Evolutionary conservation across 2,888 invertebrate species (phyloP).

Genomic region (Microctonus aethiopoides): DNA sequence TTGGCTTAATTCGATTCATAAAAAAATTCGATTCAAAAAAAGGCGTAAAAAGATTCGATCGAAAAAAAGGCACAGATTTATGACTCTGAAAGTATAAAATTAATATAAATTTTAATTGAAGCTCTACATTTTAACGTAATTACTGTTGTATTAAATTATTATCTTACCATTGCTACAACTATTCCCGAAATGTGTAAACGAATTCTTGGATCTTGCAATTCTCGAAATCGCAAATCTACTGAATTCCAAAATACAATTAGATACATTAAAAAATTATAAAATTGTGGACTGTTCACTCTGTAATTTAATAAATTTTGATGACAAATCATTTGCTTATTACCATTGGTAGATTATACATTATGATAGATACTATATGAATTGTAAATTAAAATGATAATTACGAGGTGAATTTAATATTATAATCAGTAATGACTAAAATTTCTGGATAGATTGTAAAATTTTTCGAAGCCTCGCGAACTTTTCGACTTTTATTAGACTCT

Average conservation of each 20-base stretch:
- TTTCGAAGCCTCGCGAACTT: neutral
- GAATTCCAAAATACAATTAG: neutral
- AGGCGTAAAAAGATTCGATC: too few species aligned
- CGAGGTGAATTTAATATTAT: neutral
- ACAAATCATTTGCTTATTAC: too few species aligned
- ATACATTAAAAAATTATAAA: neutral
- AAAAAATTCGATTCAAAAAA: too few species aligned
- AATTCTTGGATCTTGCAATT: neutral
- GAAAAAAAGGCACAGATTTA: neutral
- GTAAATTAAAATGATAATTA: neutral
- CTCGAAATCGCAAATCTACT: neutral
- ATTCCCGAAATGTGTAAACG: neutral
- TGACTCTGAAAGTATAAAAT: neutral
- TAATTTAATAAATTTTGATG: too few species aligned
- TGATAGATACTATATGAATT: neutral
- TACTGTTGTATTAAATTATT: neutral
- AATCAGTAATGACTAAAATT: neutral
- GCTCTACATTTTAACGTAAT: too few species aligned
- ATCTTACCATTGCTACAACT: neutral
- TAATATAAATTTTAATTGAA: neutral
- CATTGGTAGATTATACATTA: too few species aligned
- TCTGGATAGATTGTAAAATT: neutral
- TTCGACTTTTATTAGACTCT: neutral
- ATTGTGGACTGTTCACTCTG: neutral
- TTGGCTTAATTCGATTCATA: neutral